Conservation (phyloP, 2,888 invertebrate species). For the Ochropacha duplaris region DNA sequence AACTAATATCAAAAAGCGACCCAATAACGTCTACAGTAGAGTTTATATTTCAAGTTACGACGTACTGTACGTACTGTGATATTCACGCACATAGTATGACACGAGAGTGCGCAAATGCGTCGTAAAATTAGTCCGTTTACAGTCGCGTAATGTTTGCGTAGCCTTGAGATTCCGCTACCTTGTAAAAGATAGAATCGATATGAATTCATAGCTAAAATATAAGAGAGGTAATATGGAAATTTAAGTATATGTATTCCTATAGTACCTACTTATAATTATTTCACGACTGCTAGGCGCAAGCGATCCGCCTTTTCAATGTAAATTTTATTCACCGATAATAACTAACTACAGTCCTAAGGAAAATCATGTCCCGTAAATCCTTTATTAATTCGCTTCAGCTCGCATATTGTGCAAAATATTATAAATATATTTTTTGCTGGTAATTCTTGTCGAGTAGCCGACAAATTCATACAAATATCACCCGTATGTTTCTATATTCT, state of each 20-base stretch:
- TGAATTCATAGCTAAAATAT: background rate
- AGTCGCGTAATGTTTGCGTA: slow-evolving; percentile 10
- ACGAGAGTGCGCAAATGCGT: slow-evolving; percentile 15
- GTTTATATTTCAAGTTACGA: background rate
- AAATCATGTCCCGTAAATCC: background rate
- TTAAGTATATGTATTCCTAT: background rate
- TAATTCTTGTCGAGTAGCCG: no score
- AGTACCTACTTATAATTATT: background rate
- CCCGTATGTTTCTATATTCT: no score
- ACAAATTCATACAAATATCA: no score
- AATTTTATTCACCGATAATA: background rate
- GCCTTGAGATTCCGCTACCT: slow-evolving; percentile 12
- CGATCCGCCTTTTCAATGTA: background rate
- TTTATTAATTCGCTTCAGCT: background rate
- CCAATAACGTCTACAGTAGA: background rate
- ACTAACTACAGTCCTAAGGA: background rate
- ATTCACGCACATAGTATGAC: background rate
- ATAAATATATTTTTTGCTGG: no score
- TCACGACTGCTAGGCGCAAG: background rate
- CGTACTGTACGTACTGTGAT: background rate
- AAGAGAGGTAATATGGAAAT: background rate
- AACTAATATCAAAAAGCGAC: background rate
- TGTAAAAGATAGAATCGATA: background rate
- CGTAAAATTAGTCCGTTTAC: slow-evolving; percentile 20
- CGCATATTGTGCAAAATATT: background rate